A percentile compares a stretch with the other conserved stretches of the same genome.
These are phyloP conservation scores for Cyphomyrus plagiostoma DNA, from an alignment of 2,113 vertebrate genomes.

Conservation along the genomic window DNA sequence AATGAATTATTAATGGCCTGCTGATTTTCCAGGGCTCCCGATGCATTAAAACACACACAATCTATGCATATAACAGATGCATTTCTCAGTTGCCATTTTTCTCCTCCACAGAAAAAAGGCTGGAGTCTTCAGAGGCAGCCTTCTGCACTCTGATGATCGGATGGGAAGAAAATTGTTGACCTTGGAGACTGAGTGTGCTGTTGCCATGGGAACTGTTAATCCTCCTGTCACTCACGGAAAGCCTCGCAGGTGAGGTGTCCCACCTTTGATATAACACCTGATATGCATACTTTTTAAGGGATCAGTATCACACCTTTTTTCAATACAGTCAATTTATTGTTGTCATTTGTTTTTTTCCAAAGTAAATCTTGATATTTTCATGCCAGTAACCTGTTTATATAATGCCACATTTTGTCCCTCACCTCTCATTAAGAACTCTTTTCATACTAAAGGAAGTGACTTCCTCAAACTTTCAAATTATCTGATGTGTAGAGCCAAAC, in stretches of 20 bases:
- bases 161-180: slow-evolving; percentile 72
- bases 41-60: slow-evolving; percentile 18
- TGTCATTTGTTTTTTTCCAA: slow-evolving; percentile 21
- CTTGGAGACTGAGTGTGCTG: slow-evolving; percentile 85
- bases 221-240: slow-evolving; percentile 81
- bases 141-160: slow-evolving; percentile 46
- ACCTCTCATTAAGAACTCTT: background rate
- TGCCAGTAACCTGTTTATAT: background rate
- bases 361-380: slow-evolving; percentile 4
- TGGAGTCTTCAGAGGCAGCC: slow-evolving; percentile 39
- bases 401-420: background rate
- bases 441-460: background rate
- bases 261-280: slow-evolving; percentile 68
- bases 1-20: slow-evolving; percentile 59
- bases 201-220: slow-evolving; percentile 92
- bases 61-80: slow-evolving; percentile 27
- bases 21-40: slow-evolving; percentile 38
- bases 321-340: slow-evolving; percentile 25
- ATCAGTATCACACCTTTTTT: slow-evolving; percentile 15
- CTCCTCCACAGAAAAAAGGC: slow-evolving; percentile 41
- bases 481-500: background rate
- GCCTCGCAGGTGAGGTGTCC: slow-evolving; percentile 74
- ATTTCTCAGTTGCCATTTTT: slow-evolving; percentile 25
- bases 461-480: background rate
- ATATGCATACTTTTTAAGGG: slow-evolving; percentile 49